Evolutionary conservation across 2,113 vertebrate genomes (phyloP).

Genomic region (Leucosticte australis): DNA sequence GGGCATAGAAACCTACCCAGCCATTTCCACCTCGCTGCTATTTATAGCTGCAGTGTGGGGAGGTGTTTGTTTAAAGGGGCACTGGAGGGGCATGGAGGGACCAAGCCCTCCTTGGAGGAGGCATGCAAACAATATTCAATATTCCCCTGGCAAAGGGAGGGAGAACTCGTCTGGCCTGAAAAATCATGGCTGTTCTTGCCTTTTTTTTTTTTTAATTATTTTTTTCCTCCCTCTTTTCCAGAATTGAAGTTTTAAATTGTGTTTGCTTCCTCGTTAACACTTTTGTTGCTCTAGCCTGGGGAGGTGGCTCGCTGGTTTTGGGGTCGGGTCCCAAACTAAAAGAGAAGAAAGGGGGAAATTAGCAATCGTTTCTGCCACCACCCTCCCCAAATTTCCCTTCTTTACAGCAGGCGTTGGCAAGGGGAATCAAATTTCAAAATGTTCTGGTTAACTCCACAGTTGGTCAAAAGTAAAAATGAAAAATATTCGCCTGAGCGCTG

Average conservation of each 20-base stretch:
- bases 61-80: constrained; percentile 67
- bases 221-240: not conserved
- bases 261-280: constrained; percentile 27
- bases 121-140: constrained; percentile 39
- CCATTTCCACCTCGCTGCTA: constrained; percentile 46
- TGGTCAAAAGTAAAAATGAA: constrained; percentile 63
- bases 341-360: constrained; percentile 2
- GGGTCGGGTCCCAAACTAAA: not conserved
- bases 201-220: no score
- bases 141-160: constrained; percentile 7
- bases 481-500: constrained; percentile 25
- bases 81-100: not conserved
- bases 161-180: not conserved
- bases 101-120: constrained; percentile 23
- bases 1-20: constrained; percentile 45
- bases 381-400: constrained; percentile 36
- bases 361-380: not conserved
- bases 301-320: not conserved
- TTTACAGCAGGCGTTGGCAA: constrained; percentile 14
- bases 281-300: not conserved
- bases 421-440: constrained; percentile 43
- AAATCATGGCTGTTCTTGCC: not conserved
- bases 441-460: constrained; percentile 55
- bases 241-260: not conserved
- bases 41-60: constrained; percentile 31